These are phyloP conservation scores for Verasper variegatus DNA, from an alignment of 2,113 vertebrate genomes.

Conservation along the genomic window DNA sequence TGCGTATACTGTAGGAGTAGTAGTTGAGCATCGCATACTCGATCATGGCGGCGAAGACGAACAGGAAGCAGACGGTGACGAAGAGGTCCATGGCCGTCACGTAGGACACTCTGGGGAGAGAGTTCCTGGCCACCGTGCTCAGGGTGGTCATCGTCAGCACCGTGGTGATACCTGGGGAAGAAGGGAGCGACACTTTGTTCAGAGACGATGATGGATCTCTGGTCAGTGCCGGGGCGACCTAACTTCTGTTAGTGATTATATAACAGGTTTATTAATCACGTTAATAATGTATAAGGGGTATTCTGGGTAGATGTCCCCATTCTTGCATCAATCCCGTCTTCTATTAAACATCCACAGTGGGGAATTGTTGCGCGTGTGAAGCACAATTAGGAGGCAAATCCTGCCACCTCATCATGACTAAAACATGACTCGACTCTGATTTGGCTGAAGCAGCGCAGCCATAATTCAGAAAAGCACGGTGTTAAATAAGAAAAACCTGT, in stretches of 20 bases:
- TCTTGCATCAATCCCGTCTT: constrained; percentile 9
- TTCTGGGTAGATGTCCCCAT: constrained; percentile 35
- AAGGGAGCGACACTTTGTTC: background rate
- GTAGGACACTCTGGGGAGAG: constrained; percentile 94
- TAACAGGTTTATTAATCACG: constrained; percentile 43
- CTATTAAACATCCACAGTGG: background rate
- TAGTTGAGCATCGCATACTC: constrained; percentile 98
- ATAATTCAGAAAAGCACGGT: background rate
- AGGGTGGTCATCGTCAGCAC: constrained; percentile 98
- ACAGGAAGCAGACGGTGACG: constrained; percentile 97
- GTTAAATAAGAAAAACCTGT: background rate
- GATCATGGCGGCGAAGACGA: constrained; percentile 96
- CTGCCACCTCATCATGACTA: constrained; percentile 8
- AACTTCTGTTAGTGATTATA: constrained; percentile 15
- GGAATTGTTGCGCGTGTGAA: background rate
- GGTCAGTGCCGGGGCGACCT: constrained; percentile 23
- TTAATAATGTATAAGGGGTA: constrained; percentile 45
- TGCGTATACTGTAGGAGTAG: constrained; percentile 87
- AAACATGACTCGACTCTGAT: constrained; percentile 14
- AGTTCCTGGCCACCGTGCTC: constrained; percentile 95
- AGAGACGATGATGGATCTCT: background rate
- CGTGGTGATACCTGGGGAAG: constrained; percentile 91
- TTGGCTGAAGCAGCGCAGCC: background rate
- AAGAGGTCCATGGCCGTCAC: constrained; percentile 98
- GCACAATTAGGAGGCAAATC: background rate